Evolutionary conservation across 2,888 invertebrate genomes (phyloP).

Genomic region (Drosophila prostipennis): DNA sequence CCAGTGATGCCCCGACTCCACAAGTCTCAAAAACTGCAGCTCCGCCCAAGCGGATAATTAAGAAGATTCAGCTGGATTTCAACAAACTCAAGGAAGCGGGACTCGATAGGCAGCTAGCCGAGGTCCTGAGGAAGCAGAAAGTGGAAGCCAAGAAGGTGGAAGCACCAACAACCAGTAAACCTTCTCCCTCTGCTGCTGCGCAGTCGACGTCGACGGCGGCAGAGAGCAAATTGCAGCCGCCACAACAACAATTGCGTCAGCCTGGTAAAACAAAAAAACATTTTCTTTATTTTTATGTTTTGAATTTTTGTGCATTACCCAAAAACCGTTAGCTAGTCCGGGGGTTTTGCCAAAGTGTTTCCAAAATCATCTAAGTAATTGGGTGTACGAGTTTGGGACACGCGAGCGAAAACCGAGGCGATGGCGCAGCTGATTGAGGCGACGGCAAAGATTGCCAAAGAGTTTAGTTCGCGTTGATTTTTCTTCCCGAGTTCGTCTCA

Average conservation of each 20-base stretch:
- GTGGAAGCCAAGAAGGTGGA: conserved; percentile 6
- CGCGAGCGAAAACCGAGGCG: background rate
- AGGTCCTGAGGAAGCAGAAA: conserved; percentile 75
- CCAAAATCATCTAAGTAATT: background rate
- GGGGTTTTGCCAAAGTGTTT: background rate
- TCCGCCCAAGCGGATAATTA: conserved; percentile 72
- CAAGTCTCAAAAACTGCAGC: conserved; percentile 16
- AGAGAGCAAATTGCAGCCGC: conserved; percentile 8
- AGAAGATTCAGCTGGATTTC: conserved; percentile 79
- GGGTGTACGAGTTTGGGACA: conserved; percentile 16
- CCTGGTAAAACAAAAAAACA: conserved; percentile 21
- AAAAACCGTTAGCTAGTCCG: conserved; percentile 5
- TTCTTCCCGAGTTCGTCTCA: conserved; percentile 14
- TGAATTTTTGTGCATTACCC: background rate
- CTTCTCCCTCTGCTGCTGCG: conserved; percentile 6
- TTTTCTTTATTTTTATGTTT: conserved; percentile 1
- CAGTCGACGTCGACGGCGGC: conserved; percentile 9
- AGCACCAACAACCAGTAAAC: background rate
- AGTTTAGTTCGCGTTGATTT: background rate
- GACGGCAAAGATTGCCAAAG: conserved; percentile 5
- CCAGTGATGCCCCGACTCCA: background rate
- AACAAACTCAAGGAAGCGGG: conserved; percentile 80
- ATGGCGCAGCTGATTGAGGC: conserved; percentile 28
- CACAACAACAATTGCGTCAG: conserved; percentile 36
- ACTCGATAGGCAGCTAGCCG: conserved; percentile 79